Percentiles rank a stretch among this genome's conserved stretches.
Evolutionary conservation across 2,113 vertebrate genomes (phyloP).

Genomic region (Phyllopteryx taeniolatus): DNA sequence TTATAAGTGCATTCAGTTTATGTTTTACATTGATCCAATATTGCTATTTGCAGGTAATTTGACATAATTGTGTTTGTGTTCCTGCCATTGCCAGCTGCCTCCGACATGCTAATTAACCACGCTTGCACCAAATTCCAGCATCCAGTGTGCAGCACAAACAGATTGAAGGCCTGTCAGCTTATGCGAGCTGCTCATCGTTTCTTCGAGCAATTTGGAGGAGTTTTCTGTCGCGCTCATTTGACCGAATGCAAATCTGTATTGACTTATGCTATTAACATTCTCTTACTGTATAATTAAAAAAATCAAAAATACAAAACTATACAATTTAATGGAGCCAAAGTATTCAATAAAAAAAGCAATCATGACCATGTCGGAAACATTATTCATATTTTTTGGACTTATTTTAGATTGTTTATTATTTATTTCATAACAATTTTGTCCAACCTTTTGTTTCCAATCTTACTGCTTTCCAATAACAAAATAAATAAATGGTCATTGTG

Average conservation of each 20-base stretch:
- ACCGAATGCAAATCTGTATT: neutral
- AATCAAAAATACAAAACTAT: neutral
- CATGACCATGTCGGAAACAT: neutral
- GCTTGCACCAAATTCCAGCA: conserved; percentile 32
- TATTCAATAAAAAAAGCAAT: neutral
- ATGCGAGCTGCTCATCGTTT: conserved; percentile 28
- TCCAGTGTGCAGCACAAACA: conserved; percentile 26
- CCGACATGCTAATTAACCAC: conserved; percentile 20
- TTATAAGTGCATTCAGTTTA: neutral
- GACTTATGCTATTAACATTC: neutral
- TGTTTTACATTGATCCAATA: neutral
- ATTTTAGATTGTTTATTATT: neutral
- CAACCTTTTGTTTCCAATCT: neutral
- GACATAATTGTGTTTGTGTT: conserved; percentile 8
- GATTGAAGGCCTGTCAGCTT: conserved; percentile 39
- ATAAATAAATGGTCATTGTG: neutral
- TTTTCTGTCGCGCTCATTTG: conserved; percentile 1
- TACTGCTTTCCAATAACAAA: neutral
- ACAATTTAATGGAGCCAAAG: neutral
- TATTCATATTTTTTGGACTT: neutral
- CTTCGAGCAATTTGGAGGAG: conserved; percentile 7
- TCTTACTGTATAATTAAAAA: neutral
- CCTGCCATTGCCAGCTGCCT: conserved; percentile 32
- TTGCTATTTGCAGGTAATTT: conserved; percentile 10
- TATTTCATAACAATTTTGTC: neutral